Evolutionary conservation across 2,797 vertebrate genomes (phyloP).

Genomic region (Borostomias antarcticus): DNA sequence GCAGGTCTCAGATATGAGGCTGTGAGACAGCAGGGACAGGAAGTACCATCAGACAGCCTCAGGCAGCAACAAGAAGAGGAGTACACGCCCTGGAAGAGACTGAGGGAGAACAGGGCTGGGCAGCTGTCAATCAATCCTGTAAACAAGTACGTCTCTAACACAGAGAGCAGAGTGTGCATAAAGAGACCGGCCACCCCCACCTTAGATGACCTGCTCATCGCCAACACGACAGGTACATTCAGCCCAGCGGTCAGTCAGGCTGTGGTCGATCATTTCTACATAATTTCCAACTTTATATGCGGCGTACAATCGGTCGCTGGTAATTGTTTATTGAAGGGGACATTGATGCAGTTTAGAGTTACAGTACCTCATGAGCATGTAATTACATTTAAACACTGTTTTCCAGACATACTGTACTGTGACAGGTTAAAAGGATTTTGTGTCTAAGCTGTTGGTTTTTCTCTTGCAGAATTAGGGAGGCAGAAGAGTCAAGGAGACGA

Average conservation of each 20-base stretch:
- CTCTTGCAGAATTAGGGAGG: constrained; percentile 26
- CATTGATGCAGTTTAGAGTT: background rate
- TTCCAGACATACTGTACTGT: no score
- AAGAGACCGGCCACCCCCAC: constrained; percentile 26
- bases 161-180: constrained; percentile 6
- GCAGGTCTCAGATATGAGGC: constrained; percentile 22
- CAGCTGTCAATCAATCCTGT: constrained; percentile 21
- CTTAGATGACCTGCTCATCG: background rate
- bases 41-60: background rate
- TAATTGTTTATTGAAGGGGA: background rate
- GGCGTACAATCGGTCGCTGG: background rate
- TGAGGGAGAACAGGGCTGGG: constrained; percentile 21
- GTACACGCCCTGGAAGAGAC: constrained; percentile 35
- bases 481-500: constrained; percentile 13
- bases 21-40: background rate
- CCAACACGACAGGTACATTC: constrained; percentile 47
- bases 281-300: background rate
- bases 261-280: background rate
- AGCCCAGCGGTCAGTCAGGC: background rate
- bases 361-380: background rate
- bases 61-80: constrained; percentile 30
- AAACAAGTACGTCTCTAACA: constrained; percentile 18
- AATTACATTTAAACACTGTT: background rate
- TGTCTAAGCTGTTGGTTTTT: background rate
- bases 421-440: background rate